A percentile compares a stretch with the other conserved stretches of the same genome.
These are phyloP conservation scores for Crossaster papposus DNA, from an alignment of 53 echinoderm and acorn worm species.

Conservation along the genomic window DNA sequence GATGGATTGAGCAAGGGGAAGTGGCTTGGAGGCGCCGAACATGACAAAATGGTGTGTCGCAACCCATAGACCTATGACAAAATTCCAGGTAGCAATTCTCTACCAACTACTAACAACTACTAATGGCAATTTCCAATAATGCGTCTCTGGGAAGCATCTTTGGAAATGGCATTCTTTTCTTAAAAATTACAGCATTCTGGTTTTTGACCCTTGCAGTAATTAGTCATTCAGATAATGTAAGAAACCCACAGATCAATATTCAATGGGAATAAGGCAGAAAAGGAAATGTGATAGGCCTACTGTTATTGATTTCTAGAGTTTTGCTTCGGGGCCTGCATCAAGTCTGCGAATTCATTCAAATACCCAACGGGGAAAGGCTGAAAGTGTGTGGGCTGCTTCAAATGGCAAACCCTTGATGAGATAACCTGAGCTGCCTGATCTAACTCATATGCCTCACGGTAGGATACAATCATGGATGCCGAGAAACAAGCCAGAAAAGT, in stretches of 20 bases:
- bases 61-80: too few relatives aligned
- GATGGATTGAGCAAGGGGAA: too few relatives aligned
- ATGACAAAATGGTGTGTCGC: too few relatives aligned
- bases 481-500: too few relatives aligned
- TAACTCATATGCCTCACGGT: not conserved
- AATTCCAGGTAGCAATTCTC: too few relatives aligned
- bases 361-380: not conserved
- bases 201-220: not conserved
- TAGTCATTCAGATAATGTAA: not conserved
- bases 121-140: too few relatives aligned
- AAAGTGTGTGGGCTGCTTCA: not conserved
- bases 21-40: too few relatives aligned
- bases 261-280: not conserved
- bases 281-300: constrained; percentile 12
- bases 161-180: too few relatives aligned
- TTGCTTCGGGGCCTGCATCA: not conserved
- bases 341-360: not conserved
- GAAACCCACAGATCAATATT: not conserved
- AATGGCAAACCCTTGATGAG: not conserved
- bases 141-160: too few relatives aligned
- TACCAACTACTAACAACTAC: too few relatives aligned
- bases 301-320: not conserved
- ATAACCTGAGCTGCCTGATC: not conserved
- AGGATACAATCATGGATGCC: too few relatives aligned
- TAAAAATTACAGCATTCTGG: too few relatives aligned